Evolutionary conservation across 37 sponge, comb jelly and placozoan species (phyloP), one percentile per base, ranked within the genome.

Genomic region (Eunapius fragilis): DNA sequence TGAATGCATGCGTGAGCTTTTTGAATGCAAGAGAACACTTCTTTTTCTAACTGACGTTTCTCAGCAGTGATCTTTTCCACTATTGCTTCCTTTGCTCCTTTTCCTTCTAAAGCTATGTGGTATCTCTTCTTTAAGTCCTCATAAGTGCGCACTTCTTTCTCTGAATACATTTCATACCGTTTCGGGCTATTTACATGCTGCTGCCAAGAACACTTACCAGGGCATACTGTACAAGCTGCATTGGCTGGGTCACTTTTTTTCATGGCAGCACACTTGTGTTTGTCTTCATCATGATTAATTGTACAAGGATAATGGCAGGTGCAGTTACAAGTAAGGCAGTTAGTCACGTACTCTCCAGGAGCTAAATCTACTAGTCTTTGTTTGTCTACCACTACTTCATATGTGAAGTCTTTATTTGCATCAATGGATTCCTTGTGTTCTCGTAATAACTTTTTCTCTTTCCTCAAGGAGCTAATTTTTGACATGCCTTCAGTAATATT

Each of bases 271-370:
- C 86, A 86, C 3, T 31, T 9, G 9, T 31, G 28, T 33, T 86
- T 86, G 25, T 86, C 86, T 78, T 67, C 71, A 77, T 86, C 79
- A 77, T 4, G 23, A 68, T 78, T n/a, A 22, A 68, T 25, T 34
- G 14, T 27, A 58, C 86, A 86, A 68, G 32, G 33, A 68, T 35
- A 23, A 49, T 86, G 86, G 25, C 86, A 86, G 31, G 86, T 78
- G 31, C 45, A 25, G 72, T 86, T 78, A 36, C 86, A 86, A 24
- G 41, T 86, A n/a, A 78, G 69, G 79, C 86, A 86, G 37, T 86
- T 86, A 14, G 86, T 86, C 31, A 79, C 79, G 28, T 28, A 80
- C 26, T 67, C 12, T n/a, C 79, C 79, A 25, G 71, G 37, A 19
- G 10, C 70, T 67, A 86, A 70, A 2, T 68, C 70, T 31, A 77